A percentile compares a stretch with the other conserved stretches of the same genome.
Evolutionary conservation across 1,140 invertebrate genomes (phyloP).

Genomic region (Lordiphosa stackelbergi): DNA sequence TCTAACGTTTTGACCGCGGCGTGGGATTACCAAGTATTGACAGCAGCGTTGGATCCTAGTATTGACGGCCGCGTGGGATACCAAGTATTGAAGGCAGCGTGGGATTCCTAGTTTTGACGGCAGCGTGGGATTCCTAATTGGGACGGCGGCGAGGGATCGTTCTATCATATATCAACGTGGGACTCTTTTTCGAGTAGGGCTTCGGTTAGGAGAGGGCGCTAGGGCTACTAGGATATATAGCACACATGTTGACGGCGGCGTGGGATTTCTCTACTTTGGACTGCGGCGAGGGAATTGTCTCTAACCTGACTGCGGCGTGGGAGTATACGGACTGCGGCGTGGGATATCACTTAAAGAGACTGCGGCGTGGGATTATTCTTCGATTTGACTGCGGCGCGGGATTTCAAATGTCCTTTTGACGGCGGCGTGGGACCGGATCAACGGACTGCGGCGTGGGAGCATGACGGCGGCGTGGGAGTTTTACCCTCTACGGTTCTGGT

Average conservation of each 20-base stretch:
- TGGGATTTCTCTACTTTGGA: slow-evolving; percentile 13
- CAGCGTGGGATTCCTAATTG: slow-evolving; percentile 27
- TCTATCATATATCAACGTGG: slow-evolving; percentile 21
- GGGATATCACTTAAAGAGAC: slow-evolving; percentile 25
- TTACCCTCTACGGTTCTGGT: slow-evolving; percentile 11
- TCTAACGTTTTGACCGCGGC: slow-evolving; percentile 44
- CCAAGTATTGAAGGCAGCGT: slow-evolving; percentile 27
- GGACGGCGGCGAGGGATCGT: slow-evolving; percentile 39
- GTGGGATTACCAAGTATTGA: slow-evolving; percentile 30
- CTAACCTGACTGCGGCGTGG: slow-evolving; percentile 28
- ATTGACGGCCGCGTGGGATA: slow-evolving; percentile 18
- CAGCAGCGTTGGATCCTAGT: slow-evolving; percentile 36
- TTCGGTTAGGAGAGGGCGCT: slow-evolving; percentile 51
- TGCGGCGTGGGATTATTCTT: slow-evolving; percentile 34
- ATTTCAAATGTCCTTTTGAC: slow-evolving; percentile 9
- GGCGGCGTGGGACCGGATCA: slow-evolving; percentile 25
- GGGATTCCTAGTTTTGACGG: slow-evolving; percentile 21
- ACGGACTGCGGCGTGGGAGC: slow-evolving; percentile 36
- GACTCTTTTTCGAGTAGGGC: slow-evolving; percentile 37
- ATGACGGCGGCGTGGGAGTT: slow-evolving; percentile 36
- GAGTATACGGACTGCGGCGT: slow-evolving; percentile 46
- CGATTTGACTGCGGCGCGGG: slow-evolving; percentile 45
- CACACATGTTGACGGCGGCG: slow-evolving; percentile 5
- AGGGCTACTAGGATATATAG: slow-evolving; percentile 27
- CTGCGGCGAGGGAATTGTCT: slow-evolving; percentile 34